Percentiles rank a stretch among this genome's conserved stretches.
Evolutionary conservation across 2,888 invertebrate genomes (phyloP).

Genomic region (Euphydryas editha): DNA sequence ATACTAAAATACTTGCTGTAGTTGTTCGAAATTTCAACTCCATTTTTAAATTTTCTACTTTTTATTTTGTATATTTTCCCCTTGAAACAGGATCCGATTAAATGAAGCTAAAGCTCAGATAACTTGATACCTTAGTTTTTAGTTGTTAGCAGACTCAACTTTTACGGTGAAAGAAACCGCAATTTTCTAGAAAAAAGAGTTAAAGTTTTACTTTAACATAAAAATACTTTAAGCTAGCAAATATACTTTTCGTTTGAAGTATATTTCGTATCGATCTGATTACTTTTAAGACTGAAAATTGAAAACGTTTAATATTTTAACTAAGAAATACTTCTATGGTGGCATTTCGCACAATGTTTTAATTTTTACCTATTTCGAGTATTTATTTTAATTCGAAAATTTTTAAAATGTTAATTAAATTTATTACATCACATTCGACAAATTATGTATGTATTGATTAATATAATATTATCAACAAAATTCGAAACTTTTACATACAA

Average conservation of each 20-base stretch:
- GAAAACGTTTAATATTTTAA: background rate
- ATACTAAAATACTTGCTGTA: too few relatives aligned
- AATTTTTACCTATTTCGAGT: too few relatives aligned
- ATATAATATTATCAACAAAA: too few relatives aligned
- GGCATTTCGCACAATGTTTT: too few relatives aligned
- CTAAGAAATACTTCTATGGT: too few relatives aligned
- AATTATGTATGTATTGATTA: too few relatives aligned
- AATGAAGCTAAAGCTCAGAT: conserved; percentile 51
- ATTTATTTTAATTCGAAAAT: too few relatives aligned
- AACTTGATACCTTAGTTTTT: conserved; percentile 48
- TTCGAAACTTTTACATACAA: too few relatives aligned
- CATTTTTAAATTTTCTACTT: conserved; percentile 11
- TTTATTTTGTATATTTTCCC: conserved; percentile 46
- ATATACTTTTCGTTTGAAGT: background rate
- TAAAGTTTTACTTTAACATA: background rate
- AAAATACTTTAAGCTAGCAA: background rate
- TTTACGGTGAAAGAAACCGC: background rate
- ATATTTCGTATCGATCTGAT: background rate
- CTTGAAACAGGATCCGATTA: conserved; percentile 48
- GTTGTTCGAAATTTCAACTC: background rate
- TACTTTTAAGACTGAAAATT: background rate
- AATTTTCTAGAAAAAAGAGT: conserved; percentile 9
- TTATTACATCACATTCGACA: too few relatives aligned
- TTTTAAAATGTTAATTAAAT: too few relatives aligned
- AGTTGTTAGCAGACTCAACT: conserved; percentile 17